These are phyloP conservation scores for Vulpes lagopus DNA, from an alignment of 2,113 vertebrate genomes.

Conservation along the genomic window DNA sequence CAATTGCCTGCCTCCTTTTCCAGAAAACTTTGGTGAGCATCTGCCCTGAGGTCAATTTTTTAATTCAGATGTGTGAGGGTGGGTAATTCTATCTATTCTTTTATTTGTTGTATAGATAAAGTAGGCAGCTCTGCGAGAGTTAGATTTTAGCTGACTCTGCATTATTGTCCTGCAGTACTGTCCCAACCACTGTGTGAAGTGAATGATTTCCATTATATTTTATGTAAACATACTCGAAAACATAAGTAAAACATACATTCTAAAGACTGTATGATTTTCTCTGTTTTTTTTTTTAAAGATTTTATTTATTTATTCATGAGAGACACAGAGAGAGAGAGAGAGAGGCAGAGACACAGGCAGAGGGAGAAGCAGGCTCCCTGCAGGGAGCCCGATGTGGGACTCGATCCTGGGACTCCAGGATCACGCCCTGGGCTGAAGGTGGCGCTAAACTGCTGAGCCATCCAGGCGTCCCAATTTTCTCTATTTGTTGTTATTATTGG, in stretches of 20 bases:
- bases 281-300: not conserved
- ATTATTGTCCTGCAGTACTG: not conserved
- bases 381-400: too few species aligned
- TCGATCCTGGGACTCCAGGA: too few species aligned
- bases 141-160: conserved; percentile 4
- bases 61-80: not conserved
- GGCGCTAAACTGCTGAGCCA: too few species aligned
- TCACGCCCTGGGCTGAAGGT: too few species aligned
- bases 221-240: not conserved
- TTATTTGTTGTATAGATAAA: not conserved
- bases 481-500: not conserved
- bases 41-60: not conserved
- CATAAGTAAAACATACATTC: conserved; percentile 8
- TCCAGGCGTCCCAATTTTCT: not conserved
- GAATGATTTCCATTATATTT: conserved; percentile 22
- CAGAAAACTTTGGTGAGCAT: not conserved
- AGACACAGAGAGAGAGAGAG: too few species aligned
- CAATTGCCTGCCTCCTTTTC: not conserved
- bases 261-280: conserved; percentile 10
- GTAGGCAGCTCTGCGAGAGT: not conserved
- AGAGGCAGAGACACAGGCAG: too few species aligned
- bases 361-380: too few species aligned
- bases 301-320: too few species aligned
- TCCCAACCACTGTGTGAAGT: not conserved
- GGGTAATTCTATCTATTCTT: not conserved